Evolutionary conservation across 2,797 vertebrate species (phyloP), one percentile per base, ranked within the genome.

Genomic region (Periophthalmus magnuspinnatus): DNA sequence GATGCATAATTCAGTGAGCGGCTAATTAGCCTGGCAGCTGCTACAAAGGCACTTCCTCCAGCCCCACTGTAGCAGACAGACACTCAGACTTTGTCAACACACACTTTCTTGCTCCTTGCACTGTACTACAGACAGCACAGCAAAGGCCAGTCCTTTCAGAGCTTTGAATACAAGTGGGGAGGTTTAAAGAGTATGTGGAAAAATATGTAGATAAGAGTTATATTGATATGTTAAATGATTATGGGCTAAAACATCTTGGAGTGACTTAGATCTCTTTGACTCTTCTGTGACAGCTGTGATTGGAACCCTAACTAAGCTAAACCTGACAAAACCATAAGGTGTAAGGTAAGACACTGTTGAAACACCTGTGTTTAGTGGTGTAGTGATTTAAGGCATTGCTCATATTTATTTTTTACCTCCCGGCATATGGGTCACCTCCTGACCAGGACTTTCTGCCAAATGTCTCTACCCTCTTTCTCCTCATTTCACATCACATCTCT

Each of bases 1-100:
- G 87, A 90, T 91, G 90, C 88, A 92, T 93, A 91, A 92, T 93
- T 91, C 90, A 93, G 79, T 34, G 71, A 91, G 83, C 80, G 86
- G 89, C 88, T 91, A 92, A 93, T 93, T 92, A 91, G 84, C 81
- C 82, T 87, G 85, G 87, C 86, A 89, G 89, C 87, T 91, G 88
- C 83, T 89, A 88, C 89, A 90, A 91, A 90, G 85, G 87, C 81
- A 90, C 88, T 82, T 90, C 87, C 88, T 89, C 75, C 78, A 81
- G 79, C 72, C 86, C 79, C 76, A 84, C 79, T 81, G 82, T 87
- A 85, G 84, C 79, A 81, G n/a, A 81, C 76, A 80, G 80, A 82
- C 72, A 77, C 60, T 81, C 77, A 70, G 71, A 86, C 82, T 88
- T 85, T 87, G 84, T 85, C 87, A 84, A 81, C 84, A 84, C 71